These are phyloP conservation scores for Leguminivora glycinivorella DNA, from an alignment of 1,140 invertebrate genomes.

Conservation along the genomic window DNA sequence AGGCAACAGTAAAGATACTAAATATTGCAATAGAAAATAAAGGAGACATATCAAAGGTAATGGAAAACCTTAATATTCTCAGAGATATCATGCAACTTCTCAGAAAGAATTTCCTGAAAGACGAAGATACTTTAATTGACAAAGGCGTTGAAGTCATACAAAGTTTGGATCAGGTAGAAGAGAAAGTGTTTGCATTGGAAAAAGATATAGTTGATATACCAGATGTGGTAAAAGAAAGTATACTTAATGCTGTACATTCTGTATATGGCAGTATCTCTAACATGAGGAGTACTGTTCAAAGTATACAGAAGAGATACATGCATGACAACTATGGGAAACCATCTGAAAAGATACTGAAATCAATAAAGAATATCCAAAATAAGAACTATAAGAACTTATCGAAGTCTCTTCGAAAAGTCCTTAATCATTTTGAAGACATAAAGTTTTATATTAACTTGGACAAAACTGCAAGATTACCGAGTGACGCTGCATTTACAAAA, in stretches of 20 bases:
- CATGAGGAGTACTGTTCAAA: conserved; percentile 68
- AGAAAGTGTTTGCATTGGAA: conserved; percentile 63
- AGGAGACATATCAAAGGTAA: conserved; percentile 43
- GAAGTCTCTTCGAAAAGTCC: conserved; percentile 56
- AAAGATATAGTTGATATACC: conserved; percentile 51
- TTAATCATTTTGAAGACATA: conserved; percentile 73
- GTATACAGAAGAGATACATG: conserved; percentile 68
- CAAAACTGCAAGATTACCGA: conserved; percentile 68
- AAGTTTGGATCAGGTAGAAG: conserved; percentile 58
- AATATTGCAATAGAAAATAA: conserved; percentile 43
- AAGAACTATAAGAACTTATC: conserved; percentile 53
- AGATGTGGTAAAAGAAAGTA: conserved; percentile 45
- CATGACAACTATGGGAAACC: conserved; percentile 68
- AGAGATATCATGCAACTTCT: conserved; percentile 55
- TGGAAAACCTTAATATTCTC: conserved; percentile 50
- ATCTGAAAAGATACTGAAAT: conserved; percentile 51
- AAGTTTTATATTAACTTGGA: conserved; percentile 75
- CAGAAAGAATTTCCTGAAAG: conserved; percentile 44
- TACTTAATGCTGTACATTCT: conserved; percentile 61
- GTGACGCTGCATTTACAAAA: conserved; percentile 66
- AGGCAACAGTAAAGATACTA: conserved; percentile 57
- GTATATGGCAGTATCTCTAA: conserved; percentile 67
- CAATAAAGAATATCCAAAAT: conserved; percentile 53
- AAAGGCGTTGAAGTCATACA: conserved; percentile 59
- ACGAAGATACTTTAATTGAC: conserved; percentile 57